Evolutionary conservation across 2,888 invertebrate species (phyloP), one percentile per base, ranked within the genome.

Genomic region (Cenopis cana): DNA sequence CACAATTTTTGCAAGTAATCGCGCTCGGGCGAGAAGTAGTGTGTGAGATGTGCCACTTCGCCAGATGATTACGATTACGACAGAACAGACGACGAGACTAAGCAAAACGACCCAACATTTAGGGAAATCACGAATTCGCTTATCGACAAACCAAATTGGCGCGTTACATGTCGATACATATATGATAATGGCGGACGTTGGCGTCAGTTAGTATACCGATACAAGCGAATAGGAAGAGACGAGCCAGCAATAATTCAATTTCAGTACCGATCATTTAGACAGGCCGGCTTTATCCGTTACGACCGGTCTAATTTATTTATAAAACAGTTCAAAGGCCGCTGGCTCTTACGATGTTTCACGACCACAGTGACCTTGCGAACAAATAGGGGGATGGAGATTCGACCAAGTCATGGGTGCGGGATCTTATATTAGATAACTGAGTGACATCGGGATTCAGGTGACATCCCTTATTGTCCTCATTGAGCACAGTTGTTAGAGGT

Each of bases 191-290:
- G 76, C 74, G 77, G 68, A 76, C 79, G 76, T 74, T 74, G 74
- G 73, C 71, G 61, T 68, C 67, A 72, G 72, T 75, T 76, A 68
- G 71, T 72, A 73, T 60, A 46, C 52, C 70, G 70, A 74, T 65
- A 54, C 17, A 73, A 79, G 73, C 74, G 56, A 74, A 78, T 78
- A 76, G 77, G 74, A 76, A 65, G 79, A 81, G 77, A 73, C 76
- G 77, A 78, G 75, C 75, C 78, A 84, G 80, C 81, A 85, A 85
- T 88, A 87, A 89, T 89, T 89, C 83, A 87, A 89, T 88, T 90
- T 86, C 82, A 81, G 82, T 79, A 73, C 75, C 81, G 82, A 86
- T 86, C 85, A 85, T 81, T 83, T 82, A 80, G 81, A 75, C 81
- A 77, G 79, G 77, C 75, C 78, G 76, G 59, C 75, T 75, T 78